Conservation (phyloP, 2,113 vertebrate genomes). For the Sebastes fasciatus region DNA sequence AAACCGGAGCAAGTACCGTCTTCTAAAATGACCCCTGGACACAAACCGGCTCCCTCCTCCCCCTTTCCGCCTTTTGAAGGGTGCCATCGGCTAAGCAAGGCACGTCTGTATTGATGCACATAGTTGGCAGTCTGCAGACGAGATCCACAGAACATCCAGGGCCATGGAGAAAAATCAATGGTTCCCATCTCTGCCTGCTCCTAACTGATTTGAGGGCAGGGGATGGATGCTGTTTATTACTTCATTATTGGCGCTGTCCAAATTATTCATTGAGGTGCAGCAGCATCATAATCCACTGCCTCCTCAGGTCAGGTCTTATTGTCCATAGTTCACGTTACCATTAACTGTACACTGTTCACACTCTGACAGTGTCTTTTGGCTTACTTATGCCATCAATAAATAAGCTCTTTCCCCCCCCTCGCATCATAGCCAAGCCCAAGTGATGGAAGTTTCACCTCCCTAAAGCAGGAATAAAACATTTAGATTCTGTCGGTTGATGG, state of each 20-base stretch:
- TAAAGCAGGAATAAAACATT: constrained; percentile 40
- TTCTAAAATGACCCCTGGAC: constrained; percentile 64
- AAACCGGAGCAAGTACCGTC: constrained; percentile 35
- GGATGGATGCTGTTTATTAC: constrained; percentile 69
- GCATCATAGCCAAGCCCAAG: constrained; percentile 3
- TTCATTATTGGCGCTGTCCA: constrained; percentile 73
- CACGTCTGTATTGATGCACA: constrained; percentile 78
- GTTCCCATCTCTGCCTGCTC: constrained; percentile 62
- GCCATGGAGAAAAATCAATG: constrained; percentile 80
- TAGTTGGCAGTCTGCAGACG: constrained; percentile 78
- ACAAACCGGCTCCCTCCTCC: constrained; percentile 53
- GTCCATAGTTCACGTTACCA: constrained; percentile 6
- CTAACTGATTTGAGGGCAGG: constrained; percentile 57
- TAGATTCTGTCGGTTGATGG: constrained; percentile 21
- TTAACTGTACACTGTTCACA: not conserved
- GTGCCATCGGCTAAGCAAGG: constrained; percentile 69
- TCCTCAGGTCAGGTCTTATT: constrained; percentile 39
- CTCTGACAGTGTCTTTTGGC: constrained; percentile 5
- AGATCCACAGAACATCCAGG: constrained; percentile 73
- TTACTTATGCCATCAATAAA: constrained; percentile 18
- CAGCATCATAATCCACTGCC: constrained; percentile 68
- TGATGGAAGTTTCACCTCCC: constrained; percentile 25
- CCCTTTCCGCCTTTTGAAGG: constrained; percentile 65
- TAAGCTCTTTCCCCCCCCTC: constrained; percentile 1
- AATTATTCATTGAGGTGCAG: constrained; percentile 63